These are phyloP conservation scores for Campoplex capitator DNA, from an alignment of 2,888 invertebrate genomes.

Conservation along the genomic window DNA sequence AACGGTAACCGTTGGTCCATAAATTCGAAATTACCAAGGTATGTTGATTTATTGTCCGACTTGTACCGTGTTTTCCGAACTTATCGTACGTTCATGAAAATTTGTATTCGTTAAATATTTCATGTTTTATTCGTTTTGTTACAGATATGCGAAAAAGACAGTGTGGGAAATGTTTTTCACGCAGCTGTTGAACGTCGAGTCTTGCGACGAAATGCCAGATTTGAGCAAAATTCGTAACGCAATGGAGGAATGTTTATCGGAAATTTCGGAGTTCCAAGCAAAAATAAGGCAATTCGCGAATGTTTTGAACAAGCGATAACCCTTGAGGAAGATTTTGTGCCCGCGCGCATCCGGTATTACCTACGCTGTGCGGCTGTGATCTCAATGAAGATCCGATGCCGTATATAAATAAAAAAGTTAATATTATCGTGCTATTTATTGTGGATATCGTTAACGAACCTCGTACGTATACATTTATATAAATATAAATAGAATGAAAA, in stretches of 20 bases:
- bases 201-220: constrained; percentile 91
- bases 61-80: neutral
- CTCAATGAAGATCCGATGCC: constrained; percentile 76
- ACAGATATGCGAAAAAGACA: constrained; percentile 89
- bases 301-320: constrained; percentile 84
- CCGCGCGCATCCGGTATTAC: constrained; percentile 68
- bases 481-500: constrained; percentile 46
- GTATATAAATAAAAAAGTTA: constrained; percentile 75
- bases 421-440: constrained; percentile 82
- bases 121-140: constrained; percentile 21
- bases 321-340: constrained; percentile 73
- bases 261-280: constrained; percentile 76
- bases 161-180: constrained; percentile 94
- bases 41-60: constrained; percentile 65
- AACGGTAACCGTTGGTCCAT: constrained; percentile 89
- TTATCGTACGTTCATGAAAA: too few species aligned
- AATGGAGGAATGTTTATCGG: constrained; percentile 81
- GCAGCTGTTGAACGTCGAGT: constrained; percentile 92
- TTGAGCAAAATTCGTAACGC: constrained; percentile 86
- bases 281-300: constrained; percentile 81
- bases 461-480: constrained; percentile 51
- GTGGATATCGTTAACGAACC: constrained; percentile 72
- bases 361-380: constrained; percentile 74
- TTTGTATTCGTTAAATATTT: neutral
- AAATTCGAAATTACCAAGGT: constrained; percentile 90